phyloP scores from a whole-genome alignment of 92 coral and sea anemone genomes.

The Actinostola sp. region DNA sequence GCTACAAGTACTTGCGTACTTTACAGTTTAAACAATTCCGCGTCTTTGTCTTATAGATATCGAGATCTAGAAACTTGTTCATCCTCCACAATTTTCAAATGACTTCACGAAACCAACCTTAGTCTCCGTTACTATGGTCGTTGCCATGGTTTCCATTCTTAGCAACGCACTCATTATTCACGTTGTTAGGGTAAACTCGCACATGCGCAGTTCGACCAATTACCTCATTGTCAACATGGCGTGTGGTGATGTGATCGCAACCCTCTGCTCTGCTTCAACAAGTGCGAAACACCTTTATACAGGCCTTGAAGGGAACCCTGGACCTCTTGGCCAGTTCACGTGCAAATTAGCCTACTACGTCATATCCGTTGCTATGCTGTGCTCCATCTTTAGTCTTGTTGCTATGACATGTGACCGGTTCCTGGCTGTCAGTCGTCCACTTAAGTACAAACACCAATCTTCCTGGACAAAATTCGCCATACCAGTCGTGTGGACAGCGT shows the following conservation, averaged over 20 bases:
- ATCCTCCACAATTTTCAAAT: background rate
- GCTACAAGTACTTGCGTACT: too few species aligned
- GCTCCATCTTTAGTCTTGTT: constrained; percentile 33
- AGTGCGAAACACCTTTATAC: background rate
- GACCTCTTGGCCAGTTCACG: background rate
- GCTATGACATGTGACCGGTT: constrained; percentile 45
- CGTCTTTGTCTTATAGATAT: too few species aligned
- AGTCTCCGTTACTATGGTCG: background rate
- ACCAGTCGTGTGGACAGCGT: constrained; percentile 18
- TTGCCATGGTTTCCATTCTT: constrained; percentile 6
- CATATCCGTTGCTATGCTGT: background rate
- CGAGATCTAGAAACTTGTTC: too few species aligned
- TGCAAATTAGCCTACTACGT: background rate
- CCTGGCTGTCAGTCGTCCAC: constrained; percentile 44
- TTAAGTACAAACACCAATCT: constrained; percentile 10
- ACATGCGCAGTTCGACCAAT: constrained; percentile 28
- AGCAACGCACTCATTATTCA: constrained; percentile 41
- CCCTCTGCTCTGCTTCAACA: background rate
- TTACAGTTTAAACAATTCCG: too few species aligned
- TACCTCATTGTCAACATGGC: constrained; percentile 51
- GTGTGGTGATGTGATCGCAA: constrained; percentile 29
- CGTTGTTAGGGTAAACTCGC: constrained; percentile 33
- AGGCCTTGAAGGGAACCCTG: background rate
- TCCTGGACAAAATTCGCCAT: constrained; percentile 27
- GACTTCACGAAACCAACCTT: background rate